These are phyloP conservation scores for Martes martes DNA, from an alignment of 2,113 vertebrate species.

Conservation along the genomic window DNA sequence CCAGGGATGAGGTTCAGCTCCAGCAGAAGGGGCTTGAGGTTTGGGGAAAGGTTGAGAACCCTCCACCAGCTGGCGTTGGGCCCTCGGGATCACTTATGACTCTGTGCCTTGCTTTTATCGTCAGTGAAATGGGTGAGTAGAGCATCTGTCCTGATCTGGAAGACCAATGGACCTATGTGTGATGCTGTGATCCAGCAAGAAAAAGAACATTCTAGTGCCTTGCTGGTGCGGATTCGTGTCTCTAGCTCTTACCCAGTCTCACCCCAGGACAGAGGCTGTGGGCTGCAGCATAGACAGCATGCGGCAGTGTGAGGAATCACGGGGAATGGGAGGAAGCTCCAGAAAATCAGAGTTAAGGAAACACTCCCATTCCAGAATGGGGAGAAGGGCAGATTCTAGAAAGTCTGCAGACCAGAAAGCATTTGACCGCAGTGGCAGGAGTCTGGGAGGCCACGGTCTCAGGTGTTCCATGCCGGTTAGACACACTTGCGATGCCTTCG, in stretches of 20 bases:
- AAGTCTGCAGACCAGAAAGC: neutral
- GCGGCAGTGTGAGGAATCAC: neutral
- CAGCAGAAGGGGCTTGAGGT: neutral
- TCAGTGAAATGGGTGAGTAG: neutral
- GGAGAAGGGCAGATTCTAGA: neutral
- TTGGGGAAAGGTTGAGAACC: neutral
- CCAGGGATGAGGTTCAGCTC: neutral
- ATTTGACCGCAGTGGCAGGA: fast-evolving
- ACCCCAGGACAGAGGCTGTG: neutral
- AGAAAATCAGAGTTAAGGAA: neutral
- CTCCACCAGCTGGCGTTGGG: no score
- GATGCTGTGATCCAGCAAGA: neutral
- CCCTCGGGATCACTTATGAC: neutral
- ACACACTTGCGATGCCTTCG: fast-evolving
- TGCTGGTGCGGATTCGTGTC: neutral
- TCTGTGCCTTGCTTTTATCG: neutral
- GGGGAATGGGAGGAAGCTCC: neutral
- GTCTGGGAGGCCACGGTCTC: neutral
- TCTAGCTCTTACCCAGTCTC: neutral
- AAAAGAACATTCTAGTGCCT: neutral
- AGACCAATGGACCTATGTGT: fast-evolving
- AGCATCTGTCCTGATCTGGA: neutral
- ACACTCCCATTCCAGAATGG: neutral
- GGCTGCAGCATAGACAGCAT: neutral
- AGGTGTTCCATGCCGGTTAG: fast-evolving